These are phyloP conservation scores for Xanthia icteritia DNA, from an alignment of 2,888 invertebrate genomes.

Conservation along the genomic window DNA sequence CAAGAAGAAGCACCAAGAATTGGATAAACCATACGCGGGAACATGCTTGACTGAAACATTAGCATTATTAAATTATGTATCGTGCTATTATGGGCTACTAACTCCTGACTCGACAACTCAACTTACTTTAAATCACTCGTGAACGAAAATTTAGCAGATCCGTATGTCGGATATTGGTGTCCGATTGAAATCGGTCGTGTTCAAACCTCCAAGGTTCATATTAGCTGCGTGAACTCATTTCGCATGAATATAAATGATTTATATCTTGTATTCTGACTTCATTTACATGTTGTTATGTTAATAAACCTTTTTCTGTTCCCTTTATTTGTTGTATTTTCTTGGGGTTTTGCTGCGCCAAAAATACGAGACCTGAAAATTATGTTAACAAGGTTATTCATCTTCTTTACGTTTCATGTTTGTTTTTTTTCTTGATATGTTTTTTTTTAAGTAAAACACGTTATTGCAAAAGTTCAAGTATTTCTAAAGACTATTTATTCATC, in stretches of 20 bases:
- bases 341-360: constrained; percentile 45
- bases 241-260: constrained; percentile 64
- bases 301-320: constrained; percentile 52
- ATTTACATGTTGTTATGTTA: constrained; percentile 65
- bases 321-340: constrained; percentile 46
- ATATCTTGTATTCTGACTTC: constrained; percentile 65
- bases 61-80: too few species aligned
- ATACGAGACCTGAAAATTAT: constrained; percentile 59
- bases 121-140: neutral
- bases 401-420: constrained; percentile 33
- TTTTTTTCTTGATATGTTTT: constrained; percentile 22
- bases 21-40: neutral
- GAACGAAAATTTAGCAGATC: neutral
- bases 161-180: neutral
- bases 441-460: constrained; percentile 3
- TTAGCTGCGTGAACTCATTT: constrained; percentile 66
- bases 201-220: constrained; percentile 31
- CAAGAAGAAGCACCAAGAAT: neutral
- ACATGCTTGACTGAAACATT: neutral
- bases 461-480: neutral
- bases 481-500: neutral
- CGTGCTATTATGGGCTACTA: neutral
- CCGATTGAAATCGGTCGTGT: constrained; percentile 24
- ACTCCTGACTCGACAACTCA: neutral
- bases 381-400: constrained; percentile 45